Percentiles rank a stretch among this genome's conserved stretches.
Evolutionary conservation across 1,140 invertebrate genomes (phyloP).

Genomic region (Lasioglossum baleicum): DNA sequence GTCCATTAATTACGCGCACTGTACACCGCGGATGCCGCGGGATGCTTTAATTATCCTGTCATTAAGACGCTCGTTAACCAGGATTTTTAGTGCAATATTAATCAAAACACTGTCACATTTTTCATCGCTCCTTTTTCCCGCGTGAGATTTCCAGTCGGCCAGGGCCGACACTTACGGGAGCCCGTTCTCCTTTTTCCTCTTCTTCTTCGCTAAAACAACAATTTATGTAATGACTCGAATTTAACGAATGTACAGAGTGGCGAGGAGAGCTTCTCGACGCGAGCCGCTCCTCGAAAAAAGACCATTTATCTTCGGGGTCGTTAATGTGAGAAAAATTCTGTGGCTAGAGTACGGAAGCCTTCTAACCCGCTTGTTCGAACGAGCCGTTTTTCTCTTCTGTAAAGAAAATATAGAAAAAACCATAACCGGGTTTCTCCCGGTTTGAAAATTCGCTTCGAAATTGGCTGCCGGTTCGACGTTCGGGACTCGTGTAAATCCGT

Average conservation of each 20-base stretch:
- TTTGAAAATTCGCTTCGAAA: not conserved
- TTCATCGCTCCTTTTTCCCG: not conserved
- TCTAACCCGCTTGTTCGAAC: not conserved
- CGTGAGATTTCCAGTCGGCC: not conserved
- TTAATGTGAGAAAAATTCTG: conserved; percentile 44
- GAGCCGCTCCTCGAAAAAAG: not conserved
- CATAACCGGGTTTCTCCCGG: not conserved
- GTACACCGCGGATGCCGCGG: not conserved
- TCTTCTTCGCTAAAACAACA: not conserved
- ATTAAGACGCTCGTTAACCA: conserved; percentile 26
- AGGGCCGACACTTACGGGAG: not conserved
- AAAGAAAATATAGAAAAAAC: not conserved
- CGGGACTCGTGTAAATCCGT: conserved; percentile 49
- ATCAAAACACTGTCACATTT: not conserved
- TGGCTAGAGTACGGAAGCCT: not conserved
- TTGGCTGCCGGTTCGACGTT: conserved; percentile 32
- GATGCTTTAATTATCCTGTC: conserved; percentile 27
- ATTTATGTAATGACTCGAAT: conserved; percentile 29
- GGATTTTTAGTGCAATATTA: conserved; percentile 22
- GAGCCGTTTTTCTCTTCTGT: not conserved
- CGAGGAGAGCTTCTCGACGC: not conserved
- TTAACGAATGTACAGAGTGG: conserved; percentile 15
- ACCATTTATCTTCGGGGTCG: conserved; percentile 25
- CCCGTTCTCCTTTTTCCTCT: too few species aligned
- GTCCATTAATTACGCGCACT: conserved; percentile 13